These are phyloP conservation scores for Sylvilagus floridanus DNA, from an alignment of 2,797 vertebrate species.

Conservation along the genomic window DNA sequence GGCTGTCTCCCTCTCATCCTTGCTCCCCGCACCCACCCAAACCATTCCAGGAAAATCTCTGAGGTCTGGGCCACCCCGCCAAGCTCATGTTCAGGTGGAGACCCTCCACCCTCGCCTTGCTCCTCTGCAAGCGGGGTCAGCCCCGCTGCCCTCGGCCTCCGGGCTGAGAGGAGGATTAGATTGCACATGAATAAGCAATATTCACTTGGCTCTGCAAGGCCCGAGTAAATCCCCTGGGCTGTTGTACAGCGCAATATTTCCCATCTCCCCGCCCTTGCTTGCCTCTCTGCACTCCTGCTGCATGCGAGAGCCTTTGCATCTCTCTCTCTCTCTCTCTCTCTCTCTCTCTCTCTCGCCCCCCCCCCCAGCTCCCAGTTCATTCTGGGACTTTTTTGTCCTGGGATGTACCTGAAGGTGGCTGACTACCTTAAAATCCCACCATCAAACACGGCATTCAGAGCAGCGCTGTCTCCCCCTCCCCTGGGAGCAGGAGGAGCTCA, in stretches of 20 bases:
- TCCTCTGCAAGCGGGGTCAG: not conserved
- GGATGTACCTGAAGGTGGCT: constrained; percentile 26
- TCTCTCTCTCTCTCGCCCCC: too few relatives aligned
- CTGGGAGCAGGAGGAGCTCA: not conserved
- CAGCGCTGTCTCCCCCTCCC: not conserved
- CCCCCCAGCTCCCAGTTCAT: too few relatives aligned
- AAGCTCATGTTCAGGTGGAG: not conserved
- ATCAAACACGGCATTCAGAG: constrained; percentile 11
- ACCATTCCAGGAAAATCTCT: not conserved
- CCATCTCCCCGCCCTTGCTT: not conserved
- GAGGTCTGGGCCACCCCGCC: not conserved
- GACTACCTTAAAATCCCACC: constrained; percentile 3
- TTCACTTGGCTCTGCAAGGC: not conserved
- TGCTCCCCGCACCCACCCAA: too few relatives aligned
- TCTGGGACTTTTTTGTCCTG: not conserved
- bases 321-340: too few relatives aligned
- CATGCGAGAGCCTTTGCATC: not conserved
- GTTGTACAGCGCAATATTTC: constrained; percentile 59
- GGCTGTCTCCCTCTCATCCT: too few relatives aligned
- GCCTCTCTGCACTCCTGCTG: constrained; percentile 24
- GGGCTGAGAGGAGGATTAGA: not conserved
- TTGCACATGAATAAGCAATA: constrained; percentile 65
- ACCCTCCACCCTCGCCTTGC: not conserved
- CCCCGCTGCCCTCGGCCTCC: not conserved
- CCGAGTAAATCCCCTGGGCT: constrained; percentile 66